Base-by-base conservation (phyloP, 30 jellyfish, hydroid and myxozoan genomes). In the Catostylus mosaicus region DNA sequence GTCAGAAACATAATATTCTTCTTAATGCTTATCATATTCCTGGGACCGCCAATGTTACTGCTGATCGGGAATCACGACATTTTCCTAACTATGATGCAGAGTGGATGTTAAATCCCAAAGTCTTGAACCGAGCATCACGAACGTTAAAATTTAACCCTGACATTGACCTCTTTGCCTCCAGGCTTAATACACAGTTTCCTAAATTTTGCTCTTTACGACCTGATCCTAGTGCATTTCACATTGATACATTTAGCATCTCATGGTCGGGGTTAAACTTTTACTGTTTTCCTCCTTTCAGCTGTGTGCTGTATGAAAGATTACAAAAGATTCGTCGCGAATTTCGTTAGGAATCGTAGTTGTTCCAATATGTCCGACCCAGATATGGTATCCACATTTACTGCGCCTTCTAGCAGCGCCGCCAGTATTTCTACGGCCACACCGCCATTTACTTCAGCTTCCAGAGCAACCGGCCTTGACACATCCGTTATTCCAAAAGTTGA, bases 341-440 rank as follows among this genome's bases (percentile, higher is more conserved):
- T 85, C 89, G 19, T n/a, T 36, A 60, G 89, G 95, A 36, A 60
- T 73, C 9, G 50, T 84, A 3, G 95, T 84, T 1, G 95, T 61
- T 29, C 95, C 95, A 59, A 63, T 73, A 22, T 84, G 95, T 90
- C 95, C 95, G 8, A 72, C 89, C 20, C 95, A 84, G 52, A 30
- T 90, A 4, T 84, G 95, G 95, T 73, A 68, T 67, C 88, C 93
- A 52, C 65, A 14, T 33, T 45, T 71, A 27, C 11, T 72, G 57
- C 31, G 31, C 33, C 45, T 67, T 76, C 16, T 80, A 18, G 38
- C 11, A 24, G 24, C n/a, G 1, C 35, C 87, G 2, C 67, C 89
- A 61, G 80, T 78, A 14, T 14, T 26, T 14, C 51, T 36, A 23
- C 59, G 54, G 84, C 89, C n/a, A 3, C 24, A 27, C 37, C 24